Percentiles rank a stretch among this genome's conserved stretches.
phyloP scores from a whole-genome alignment of 2,888 invertebrate species.

The Drosophila buzzatii region DNA sequence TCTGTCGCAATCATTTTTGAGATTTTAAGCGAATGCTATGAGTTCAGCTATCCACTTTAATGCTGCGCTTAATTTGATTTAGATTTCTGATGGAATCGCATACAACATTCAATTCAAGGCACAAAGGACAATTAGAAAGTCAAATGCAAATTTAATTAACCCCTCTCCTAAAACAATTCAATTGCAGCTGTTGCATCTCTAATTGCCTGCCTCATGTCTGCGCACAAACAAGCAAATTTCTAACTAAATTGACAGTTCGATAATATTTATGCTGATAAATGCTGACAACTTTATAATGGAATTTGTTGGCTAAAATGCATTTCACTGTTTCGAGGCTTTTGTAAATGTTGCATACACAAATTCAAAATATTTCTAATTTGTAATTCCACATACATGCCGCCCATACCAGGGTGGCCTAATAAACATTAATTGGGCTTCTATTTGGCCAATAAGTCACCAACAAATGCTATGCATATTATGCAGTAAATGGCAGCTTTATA shows the following conservation, averaged over 20 bases:
- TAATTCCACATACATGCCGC: conserved; percentile 12
- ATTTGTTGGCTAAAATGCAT: background rate
- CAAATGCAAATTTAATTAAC: conserved; percentile 47
- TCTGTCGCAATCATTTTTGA: no score
- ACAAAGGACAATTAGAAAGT: conserved; percentile 48
- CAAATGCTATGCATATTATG: background rate
- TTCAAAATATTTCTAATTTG: background rate
- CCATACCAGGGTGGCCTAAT: conserved; percentile 9
- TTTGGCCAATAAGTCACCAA: conserved; percentile 5
- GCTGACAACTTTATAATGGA: background rate
- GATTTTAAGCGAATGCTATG: background rate
- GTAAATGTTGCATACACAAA: conserved; percentile 6
- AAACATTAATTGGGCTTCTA: conserved; percentile 9
- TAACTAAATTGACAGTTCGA: conserved; percentile 14
- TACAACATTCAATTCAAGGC: conserved; percentile 6
- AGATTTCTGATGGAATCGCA: conserved; percentile 6
- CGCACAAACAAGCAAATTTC: background rate
- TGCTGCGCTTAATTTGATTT: conserved; percentile 31
- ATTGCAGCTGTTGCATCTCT: conserved; percentile 12
- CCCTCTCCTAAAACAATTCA: conserved; percentile 29
- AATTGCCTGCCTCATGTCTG: background rate
- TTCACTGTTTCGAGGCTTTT: background rate
- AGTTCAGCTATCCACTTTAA: background rate
- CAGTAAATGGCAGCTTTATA: no score
- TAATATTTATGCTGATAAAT: background rate